Conservation (phyloP, 2,797 vertebrate species). For the Brotula barbata region DNA sequence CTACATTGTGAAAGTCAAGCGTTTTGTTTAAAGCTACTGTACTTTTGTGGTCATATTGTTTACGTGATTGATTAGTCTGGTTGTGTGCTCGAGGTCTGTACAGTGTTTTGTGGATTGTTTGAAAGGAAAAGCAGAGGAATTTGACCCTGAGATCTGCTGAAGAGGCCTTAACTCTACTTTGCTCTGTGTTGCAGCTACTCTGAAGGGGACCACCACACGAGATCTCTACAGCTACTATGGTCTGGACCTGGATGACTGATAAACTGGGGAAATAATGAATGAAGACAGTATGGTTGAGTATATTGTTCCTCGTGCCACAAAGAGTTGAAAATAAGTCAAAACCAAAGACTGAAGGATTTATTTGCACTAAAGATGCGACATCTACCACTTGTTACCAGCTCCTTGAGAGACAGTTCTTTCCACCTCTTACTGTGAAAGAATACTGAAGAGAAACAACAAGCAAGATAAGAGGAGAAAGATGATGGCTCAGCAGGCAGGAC, state of each 20-base stretch:
- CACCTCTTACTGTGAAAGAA: not conserved
- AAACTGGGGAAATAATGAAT: not conserved
- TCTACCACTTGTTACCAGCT: not conserved
- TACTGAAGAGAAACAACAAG: not conserved
- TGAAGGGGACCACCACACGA: conserved; percentile 89
- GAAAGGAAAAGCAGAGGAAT: conserved; percentile 43
- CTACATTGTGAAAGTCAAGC: no score
- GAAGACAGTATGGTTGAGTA: conserved; percentile 15
- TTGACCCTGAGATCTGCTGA: conserved; percentile 40
- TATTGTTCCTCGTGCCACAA: not conserved
- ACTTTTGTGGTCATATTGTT: conserved; percentile 7
- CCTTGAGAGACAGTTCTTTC: not conserved
- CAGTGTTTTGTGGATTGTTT: conserved; percentile 53
- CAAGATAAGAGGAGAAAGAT: not conserved
- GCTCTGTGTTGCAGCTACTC: conserved; percentile 78
- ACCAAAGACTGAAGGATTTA: not conserved
- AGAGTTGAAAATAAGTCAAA: not conserved
- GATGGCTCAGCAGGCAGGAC: not conserved
- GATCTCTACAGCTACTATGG: conserved; percentile 89
- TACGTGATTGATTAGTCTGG: not conserved
- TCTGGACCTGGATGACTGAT: conserved; percentile 88
- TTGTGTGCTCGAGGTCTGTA: conserved; percentile 37
- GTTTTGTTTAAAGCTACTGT: conserved; percentile 2
- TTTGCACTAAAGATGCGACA: conserved; percentile 7
- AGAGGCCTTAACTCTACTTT: conserved; percentile 40